Conservation (phyloP, 2,113 vertebrate species). For the Gopherus evgoodei region DNA sequence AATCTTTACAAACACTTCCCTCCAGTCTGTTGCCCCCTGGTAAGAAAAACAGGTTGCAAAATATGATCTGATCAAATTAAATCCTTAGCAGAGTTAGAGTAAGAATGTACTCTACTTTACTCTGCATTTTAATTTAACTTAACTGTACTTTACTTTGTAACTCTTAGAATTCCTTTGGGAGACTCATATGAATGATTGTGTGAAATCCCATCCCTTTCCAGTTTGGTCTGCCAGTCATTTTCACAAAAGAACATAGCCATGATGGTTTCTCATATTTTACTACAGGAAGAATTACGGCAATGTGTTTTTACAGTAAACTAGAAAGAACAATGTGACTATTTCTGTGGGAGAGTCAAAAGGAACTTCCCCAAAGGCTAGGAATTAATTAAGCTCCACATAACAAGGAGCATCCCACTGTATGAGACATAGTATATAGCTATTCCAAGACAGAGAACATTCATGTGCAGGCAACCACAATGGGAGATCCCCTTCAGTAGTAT, state of each 20-base stretch:
- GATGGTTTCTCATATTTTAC: not conserved
- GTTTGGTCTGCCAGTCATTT: not conserved
- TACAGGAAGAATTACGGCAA: not conserved
- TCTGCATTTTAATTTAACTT: too few relatives aligned
- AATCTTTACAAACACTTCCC: not conserved
- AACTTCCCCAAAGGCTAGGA: not conserved
- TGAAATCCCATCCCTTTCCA: not conserved
- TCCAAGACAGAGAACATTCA: not conserved
- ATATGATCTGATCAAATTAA: not conserved
- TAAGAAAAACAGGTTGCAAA: not conserved
- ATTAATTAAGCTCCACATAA: not conserved
- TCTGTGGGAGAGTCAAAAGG: not conserved
- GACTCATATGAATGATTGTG: not conserved
- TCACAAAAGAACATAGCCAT: not conserved
- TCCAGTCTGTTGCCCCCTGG: too few relatives aligned
- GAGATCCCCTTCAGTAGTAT: not conserved
- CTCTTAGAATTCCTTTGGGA: not conserved
- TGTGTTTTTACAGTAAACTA: not conserved
- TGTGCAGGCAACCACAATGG: not conserved
- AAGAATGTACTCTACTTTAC: not conserved
- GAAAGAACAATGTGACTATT: fast-evolving
- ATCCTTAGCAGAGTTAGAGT: not conserved
- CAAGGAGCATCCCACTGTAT: fast-evolving
- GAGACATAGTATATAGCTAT: not conserved
- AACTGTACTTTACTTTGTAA: not conserved